Conservation (phyloP, 2,888 invertebrate genomes). For the Pollenia amentaria region DNA sequence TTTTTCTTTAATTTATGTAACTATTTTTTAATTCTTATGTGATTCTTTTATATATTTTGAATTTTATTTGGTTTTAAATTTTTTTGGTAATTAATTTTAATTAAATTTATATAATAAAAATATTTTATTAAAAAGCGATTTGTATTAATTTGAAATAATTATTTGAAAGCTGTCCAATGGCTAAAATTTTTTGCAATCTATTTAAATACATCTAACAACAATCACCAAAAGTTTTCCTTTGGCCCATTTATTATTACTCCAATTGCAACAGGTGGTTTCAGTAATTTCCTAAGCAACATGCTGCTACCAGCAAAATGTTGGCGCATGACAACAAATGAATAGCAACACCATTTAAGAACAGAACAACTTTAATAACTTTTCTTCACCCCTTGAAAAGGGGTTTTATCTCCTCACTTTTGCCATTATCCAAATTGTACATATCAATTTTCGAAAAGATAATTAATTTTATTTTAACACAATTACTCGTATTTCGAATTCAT, state of each 20-base stretch:
- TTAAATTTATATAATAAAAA: too few relatives aligned
- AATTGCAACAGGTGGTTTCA: constrained; percentile 58
- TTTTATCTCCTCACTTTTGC: too few relatives aligned
- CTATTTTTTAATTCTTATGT: too few relatives aligned
- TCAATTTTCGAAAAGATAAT: not conserved
- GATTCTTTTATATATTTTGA: too few relatives aligned
- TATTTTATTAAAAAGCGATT: too few relatives aligned
- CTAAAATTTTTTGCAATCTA: not conserved
- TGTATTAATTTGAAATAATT: too few relatives aligned
- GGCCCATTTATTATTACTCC: not conserved
- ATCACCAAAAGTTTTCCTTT: not conserved
- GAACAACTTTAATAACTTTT: too few relatives aligned
- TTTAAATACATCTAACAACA: constrained; percentile 3
- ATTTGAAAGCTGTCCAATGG: too few relatives aligned
- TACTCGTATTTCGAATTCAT: not conserved
- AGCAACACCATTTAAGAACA: not conserved
- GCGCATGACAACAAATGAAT: constrained; percentile 31
- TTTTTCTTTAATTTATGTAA: too few relatives aligned
- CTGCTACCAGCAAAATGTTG: constrained; percentile 52
- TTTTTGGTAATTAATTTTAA: too few relatives aligned
- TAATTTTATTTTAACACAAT: constrained; percentile 34
- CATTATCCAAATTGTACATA: not conserved
- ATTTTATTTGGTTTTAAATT: too few relatives aligned
- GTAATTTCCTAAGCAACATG: constrained; percentile 42
- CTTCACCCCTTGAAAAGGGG: too few relatives aligned